Conservation (phyloP, 2,797 vertebrate genomes). For the Buphagus erythrorhynchus region DNA sequence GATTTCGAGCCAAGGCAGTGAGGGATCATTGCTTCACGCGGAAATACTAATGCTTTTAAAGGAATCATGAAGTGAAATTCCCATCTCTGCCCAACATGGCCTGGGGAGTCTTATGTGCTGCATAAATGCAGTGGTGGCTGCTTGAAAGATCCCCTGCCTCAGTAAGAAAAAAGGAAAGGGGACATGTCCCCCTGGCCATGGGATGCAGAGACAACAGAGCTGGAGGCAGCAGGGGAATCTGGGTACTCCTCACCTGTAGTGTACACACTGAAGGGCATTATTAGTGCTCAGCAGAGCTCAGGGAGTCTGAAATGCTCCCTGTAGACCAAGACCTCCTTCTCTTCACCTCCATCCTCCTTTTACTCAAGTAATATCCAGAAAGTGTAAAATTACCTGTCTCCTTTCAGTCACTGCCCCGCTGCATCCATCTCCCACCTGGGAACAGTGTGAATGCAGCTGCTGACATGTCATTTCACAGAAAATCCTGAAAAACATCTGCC, state of each 20-base stretch:
- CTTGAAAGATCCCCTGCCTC: neutral
- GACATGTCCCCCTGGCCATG: accelerated
- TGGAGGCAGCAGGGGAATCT: neutral
- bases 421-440: neutral
- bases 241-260: neutral
- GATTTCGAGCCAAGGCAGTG: neutral
- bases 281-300: neutral
- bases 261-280: neutral
- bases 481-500: neutral
- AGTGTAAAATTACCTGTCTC: neutral
- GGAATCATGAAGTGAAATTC: neutral
- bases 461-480: neutral
- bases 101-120: neutral
- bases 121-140: neutral
- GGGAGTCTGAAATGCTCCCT: neutral
- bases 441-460: accelerated
- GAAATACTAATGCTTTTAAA: neutral
- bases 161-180: neutral
- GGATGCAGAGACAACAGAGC: neutral
- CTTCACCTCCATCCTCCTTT: neutral
- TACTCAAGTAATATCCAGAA: neutral
- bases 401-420: neutral
- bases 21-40: neutral
- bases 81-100: neutral
- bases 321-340: neutral